A percentile compares a stretch with the other conserved stretches of the same genome.
These are phyloP conservation scores for Echinops telfairi DNA, from an alignment of 2,113 vertebrate species.

Conservation along the genomic window DNA sequence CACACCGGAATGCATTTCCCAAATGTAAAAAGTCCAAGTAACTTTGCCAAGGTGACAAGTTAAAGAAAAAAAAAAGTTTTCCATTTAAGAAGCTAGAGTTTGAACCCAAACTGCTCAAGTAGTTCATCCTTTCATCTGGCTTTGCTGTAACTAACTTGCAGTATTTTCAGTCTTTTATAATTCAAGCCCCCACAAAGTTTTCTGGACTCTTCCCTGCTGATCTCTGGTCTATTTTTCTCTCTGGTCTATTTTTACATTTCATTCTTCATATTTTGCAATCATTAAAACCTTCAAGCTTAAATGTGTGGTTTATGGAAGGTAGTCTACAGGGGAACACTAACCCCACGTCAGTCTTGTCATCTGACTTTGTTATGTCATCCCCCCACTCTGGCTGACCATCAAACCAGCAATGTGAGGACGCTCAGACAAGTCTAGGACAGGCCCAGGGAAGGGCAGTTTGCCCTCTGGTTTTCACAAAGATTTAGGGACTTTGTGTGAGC, in stretches of 20 bases:
- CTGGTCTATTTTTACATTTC: not conserved
- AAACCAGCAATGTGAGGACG: too few species aligned
- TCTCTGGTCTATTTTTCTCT: constrained; percentile 11
- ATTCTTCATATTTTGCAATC: constrained; percentile 18
- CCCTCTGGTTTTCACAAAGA: too few species aligned
- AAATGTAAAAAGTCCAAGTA: not conserved
- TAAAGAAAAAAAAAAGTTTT: not conserved
- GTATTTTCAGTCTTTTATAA: constrained; percentile 53
- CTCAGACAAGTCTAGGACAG: too few species aligned
- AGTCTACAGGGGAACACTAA: too few species aligned
- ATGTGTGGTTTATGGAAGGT: too few species aligned
- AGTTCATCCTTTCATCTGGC: constrained; percentile 39
- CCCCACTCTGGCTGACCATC: too few species aligned
- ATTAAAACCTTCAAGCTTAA: too few species aligned
- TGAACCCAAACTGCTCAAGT: constrained; percentile 9
- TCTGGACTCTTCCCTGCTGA: constrained; percentile 56
- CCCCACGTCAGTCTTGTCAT: too few species aligned
- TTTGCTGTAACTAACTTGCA: not conserved
- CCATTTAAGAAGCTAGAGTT: constrained; percentile 44
- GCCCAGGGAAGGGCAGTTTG: too few species aligned
- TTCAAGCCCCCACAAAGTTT: constrained; percentile 1
- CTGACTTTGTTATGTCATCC: too few species aligned
- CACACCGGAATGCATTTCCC: not conserved
- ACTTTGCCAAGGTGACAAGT: constrained; percentile 37
- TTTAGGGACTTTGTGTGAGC: too few species aligned